Evolutionary conservation across 35 echinoderm and acorn worm species (phyloP).

Genomic region (Lytechinus variegatus): DNA sequence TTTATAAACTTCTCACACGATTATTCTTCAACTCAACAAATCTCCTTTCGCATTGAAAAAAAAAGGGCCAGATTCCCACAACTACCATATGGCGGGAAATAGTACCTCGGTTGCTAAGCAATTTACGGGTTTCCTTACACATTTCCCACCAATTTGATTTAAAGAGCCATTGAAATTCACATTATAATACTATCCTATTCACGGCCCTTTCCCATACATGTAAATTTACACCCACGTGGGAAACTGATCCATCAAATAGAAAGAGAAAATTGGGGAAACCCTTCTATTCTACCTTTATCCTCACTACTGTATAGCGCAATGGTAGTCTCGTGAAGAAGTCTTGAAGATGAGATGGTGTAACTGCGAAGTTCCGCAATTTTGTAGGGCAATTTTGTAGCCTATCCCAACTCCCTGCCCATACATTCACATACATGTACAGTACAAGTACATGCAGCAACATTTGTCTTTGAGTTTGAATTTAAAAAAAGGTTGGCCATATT

Average conservation of each 20-base stretch:
- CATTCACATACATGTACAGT: too few relatives aligned
- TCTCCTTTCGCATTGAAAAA: neutral
- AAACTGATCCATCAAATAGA: neutral
- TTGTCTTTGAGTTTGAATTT: too few relatives aligned
- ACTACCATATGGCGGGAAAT: neutral
- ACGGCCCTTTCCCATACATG: neutral
- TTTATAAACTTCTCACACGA: neutral
- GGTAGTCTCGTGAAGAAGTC: neutral
- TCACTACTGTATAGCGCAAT: neutral
- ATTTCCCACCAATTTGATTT: constrained; percentile 13
- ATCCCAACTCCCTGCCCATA: too few relatives aligned
- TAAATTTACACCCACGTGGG: neutral
- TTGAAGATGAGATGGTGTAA: neutral
- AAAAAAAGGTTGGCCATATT: too few relatives aligned
- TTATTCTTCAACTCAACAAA: neutral
- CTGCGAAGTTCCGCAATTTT: neutral
- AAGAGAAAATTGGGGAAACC: neutral
- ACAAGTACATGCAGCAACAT: too few relatives aligned
- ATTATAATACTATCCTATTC: constrained; percentile 13
- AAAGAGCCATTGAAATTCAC: neutral
- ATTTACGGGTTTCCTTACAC: neutral
- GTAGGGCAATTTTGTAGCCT: too few relatives aligned
- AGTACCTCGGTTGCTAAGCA: neutral
- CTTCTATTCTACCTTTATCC: neutral
- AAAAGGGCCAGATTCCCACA: neutral